A percentile compares a stretch with the other conserved stretches of the same genome.
Evolutionary conservation across 1,140 invertebrate genomes (phyloP).

Genomic region (Tribolium castaneum): DNA sequence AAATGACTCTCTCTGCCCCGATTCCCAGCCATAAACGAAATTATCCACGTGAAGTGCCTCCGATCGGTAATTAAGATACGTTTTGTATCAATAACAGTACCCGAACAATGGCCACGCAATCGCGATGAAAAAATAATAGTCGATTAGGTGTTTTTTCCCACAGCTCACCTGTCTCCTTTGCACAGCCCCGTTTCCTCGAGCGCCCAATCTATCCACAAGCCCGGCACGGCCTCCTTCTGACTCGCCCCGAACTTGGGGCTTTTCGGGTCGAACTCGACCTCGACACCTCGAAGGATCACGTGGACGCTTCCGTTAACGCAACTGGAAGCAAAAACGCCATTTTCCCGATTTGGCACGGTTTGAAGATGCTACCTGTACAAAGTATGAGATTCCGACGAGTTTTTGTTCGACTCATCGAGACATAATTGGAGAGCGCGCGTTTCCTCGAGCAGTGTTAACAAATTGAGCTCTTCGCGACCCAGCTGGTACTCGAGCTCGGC

Average conservation of each 20-base stretch:
- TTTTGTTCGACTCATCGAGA: constrained; percentile 76
- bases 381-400: constrained; percentile 64
- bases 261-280: constrained; percentile 74
- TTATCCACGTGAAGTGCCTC: not conserved
- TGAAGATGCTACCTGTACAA: constrained; percentile 72
- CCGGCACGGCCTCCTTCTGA: constrained; percentile 69
- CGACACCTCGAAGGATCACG: constrained; percentile 72
- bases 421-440: constrained; percentile 81
- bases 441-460: constrained; percentile 86
- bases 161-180: constrained; percentile 79
- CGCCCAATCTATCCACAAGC: constrained; percentile 80
- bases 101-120: not conserved
- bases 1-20: not conserved
- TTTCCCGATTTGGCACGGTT: constrained; percentile 31
- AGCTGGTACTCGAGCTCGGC: constrained; percentile 90
- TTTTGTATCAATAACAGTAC: not conserved
- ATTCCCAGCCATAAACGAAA: not conserved
- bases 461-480: constrained; percentile 86
- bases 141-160: not conserved
- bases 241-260: constrained; percentile 73
- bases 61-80: not conserved
- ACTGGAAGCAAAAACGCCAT: constrained; percentile 59
- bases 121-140: not conserved
- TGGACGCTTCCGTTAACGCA: constrained; percentile 66
- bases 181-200: constrained; percentile 77